A percentile compares a stretch with the other conserved stretches of the same genome.
Conservation (phyloP, 2,113 vertebrate genomes). For the Theropithecus gelada region DNA sequence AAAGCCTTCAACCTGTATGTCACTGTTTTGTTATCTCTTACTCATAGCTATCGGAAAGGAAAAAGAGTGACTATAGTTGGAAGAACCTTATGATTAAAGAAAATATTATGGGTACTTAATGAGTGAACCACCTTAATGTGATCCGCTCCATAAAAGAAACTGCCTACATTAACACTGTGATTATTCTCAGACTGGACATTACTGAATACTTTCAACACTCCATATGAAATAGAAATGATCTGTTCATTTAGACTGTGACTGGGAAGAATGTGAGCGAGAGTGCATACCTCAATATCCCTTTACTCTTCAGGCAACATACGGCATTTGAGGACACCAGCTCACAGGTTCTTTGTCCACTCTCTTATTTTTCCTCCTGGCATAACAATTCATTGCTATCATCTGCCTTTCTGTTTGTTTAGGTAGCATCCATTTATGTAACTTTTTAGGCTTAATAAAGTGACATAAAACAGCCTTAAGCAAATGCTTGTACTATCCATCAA, state of each 20-base stretch:
- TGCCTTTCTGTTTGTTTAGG: slow-evolving; percentile 53
- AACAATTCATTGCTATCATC: background rate
- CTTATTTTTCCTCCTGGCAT: background rate
- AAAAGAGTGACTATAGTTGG: background rate
- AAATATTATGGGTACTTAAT: background rate
- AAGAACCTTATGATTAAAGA: slow-evolving; percentile 12
- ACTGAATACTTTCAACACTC: background rate
- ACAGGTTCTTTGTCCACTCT: background rate
- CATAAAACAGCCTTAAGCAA: slow-evolving; percentile 44
- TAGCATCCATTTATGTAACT: slow-evolving; percentile 19
- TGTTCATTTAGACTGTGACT: background rate
- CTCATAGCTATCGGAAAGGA: background rate
- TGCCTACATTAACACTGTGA: background rate
- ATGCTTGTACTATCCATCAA: background rate
- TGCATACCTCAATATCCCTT: background rate
- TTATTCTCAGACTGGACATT: background rate
- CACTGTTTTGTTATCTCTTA: background rate
- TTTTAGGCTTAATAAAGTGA: slow-evolving; percentile 39
- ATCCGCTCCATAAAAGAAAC: background rate
- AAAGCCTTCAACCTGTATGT: background rate
- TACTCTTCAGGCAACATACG: background rate
- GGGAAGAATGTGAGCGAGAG: background rate
- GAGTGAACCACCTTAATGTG: background rate
- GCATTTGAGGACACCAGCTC: background rate
- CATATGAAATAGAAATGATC: background rate